A percentile compares a stretch with the other conserved stretches of the same genome.
Conservation (phyloP, 1,140 invertebrate genomes). For the Acromyrmex charruanus region DNA sequence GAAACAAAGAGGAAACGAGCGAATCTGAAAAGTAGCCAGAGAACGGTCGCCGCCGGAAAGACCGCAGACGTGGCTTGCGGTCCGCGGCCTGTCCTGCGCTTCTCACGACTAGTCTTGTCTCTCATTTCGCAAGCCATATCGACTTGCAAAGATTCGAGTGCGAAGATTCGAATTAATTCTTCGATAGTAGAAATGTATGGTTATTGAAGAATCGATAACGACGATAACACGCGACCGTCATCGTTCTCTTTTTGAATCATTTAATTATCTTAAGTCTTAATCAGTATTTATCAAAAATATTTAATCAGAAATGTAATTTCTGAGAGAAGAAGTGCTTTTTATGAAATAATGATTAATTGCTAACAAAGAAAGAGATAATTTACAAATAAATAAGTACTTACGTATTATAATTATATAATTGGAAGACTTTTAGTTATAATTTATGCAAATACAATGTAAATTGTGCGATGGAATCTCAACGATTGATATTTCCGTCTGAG, state of each 20-base stretch:
- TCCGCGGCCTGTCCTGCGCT: slow-evolving; percentile 73
- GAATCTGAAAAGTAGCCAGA: slow-evolving; percentile 73
- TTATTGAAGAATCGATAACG: neutral
- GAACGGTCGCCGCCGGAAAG: slow-evolving; percentile 69
- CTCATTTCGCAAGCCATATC: slow-evolving; percentile 48
- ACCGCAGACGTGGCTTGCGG: slow-evolving; percentile 80
- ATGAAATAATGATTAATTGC: neutral
- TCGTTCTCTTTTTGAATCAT: neutral
- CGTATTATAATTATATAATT: neutral
- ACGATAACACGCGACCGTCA: neutral
- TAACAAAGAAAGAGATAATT: neutral
- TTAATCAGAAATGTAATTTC: neutral
- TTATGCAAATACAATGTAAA: neutral
- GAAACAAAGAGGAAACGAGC: neutral
- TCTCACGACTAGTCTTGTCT: slow-evolving; percentile 66
- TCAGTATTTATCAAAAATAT: neutral
- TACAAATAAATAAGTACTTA: neutral
- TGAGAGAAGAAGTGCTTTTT: neutral
- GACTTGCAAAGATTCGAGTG: slow-evolving; percentile 46
- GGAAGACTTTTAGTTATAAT: neutral
- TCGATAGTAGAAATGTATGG: neutral
- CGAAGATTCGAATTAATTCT: slow-evolving; percentile 72
- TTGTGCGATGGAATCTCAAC: neutral
- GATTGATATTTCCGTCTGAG: neutral
- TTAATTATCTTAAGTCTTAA: neutral